Conservation (phyloP, 92 coral and sea anemone genomes). For the Epizoanthus fatuus region DNA sequence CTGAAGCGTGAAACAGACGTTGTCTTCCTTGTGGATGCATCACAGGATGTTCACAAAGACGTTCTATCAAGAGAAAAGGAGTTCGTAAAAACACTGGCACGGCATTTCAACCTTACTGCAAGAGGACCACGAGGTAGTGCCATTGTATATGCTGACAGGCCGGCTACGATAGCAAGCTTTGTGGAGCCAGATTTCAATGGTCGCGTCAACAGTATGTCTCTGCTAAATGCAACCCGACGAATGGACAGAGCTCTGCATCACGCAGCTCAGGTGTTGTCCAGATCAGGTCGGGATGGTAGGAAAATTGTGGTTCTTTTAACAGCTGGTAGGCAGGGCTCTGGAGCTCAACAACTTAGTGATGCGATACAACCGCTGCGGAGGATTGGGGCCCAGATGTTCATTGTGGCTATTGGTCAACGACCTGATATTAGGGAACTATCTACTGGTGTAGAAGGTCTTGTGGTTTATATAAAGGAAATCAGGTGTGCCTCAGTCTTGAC, state of each 20-base stretch:
- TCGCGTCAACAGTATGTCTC: conserved; percentile 65
- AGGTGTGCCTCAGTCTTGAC: too few species aligned
- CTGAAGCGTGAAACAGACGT: conserved; percentile 65
- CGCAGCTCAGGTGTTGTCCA: conserved; percentile 56
- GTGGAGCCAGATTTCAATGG: conserved; percentile 62
- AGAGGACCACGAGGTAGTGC: conserved; percentile 79
- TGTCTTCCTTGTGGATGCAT: conserved; percentile 89
- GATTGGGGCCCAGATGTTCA: conserved; percentile 55
- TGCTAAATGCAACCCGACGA: conserved; percentile 72
- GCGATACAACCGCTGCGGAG: conserved; percentile 51
- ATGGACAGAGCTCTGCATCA: conserved; percentile 76
- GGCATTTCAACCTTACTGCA: conserved; percentile 70
- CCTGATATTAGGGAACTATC: conserved; percentile 39
- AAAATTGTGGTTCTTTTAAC: conserved; percentile 80
- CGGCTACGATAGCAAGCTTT: conserved; percentile 62
- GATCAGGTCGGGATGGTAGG: conserved; percentile 71
- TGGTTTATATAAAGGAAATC: too few species aligned
- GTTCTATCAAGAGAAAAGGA: conserved; percentile 68
- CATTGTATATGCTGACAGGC: conserved; percentile 68
- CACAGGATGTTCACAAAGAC: conserved; percentile 64
- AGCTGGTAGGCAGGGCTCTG: conserved; percentile 55
- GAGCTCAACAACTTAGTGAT: conserved; percentile 35
- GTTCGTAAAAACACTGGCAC: conserved; percentile 72
- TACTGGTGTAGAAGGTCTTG: too few species aligned
- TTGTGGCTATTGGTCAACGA: conserved; percentile 47